Percentiles rank a stretch among this genome's conserved stretches.
These are phyloP conservation scores for Polyergus mexicanus DNA, from an alignment of 1,140 invertebrate species.

Conservation along the genomic window DNA sequence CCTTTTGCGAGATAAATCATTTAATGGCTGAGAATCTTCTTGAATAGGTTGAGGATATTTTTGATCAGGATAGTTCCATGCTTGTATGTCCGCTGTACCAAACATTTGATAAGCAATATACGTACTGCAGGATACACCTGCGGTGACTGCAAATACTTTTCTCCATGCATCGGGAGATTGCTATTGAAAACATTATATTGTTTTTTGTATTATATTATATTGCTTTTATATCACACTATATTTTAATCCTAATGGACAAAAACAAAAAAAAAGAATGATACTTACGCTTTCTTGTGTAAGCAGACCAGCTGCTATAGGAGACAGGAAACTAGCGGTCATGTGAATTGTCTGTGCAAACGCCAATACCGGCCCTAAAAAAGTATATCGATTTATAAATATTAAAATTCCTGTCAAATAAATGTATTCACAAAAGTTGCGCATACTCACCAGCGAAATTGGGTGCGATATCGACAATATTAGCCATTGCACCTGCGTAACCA, in stretches of 20 bases:
- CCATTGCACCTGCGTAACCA: slow-evolving; percentile 92
- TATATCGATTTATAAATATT: slow-evolving; percentile 17
- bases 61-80: slow-evolving; percentile 88
- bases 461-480: slow-evolving; percentile 91
- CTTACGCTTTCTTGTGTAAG: slow-evolving; percentile 87
- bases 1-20: slow-evolving; percentile 78
- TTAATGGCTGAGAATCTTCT: slow-evolving; percentile 83
- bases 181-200: slow-evolving; percentile 81
- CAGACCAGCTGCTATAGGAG: slow-evolving; percentile 89
- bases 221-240: background rate
- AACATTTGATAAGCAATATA: slow-evolving; percentile 91
- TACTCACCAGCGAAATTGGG: slow-evolving; percentile 89
- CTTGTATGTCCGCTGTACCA: slow-evolving; percentile 89
- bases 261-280: slow-evolving; percentile 49
- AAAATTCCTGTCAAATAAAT: background rate
- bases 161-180: slow-evolving; percentile 90
- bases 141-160: slow-evolving; percentile 90
- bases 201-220: slow-evolving; percentile 5
- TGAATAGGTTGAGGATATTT: slow-evolving; percentile 80
- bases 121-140: slow-evolving; percentile 89
- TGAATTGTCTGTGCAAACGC: slow-evolving; percentile 92
- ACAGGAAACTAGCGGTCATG: slow-evolving; percentile 91
- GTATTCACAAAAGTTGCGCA: background rate
- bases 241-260: background rate
- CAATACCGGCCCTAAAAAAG: slow-evolving; percentile 88